phyloP scores from a whole-genome alignment of 1,140 invertebrate genomes.

The Danaus plexippus region DNA sequence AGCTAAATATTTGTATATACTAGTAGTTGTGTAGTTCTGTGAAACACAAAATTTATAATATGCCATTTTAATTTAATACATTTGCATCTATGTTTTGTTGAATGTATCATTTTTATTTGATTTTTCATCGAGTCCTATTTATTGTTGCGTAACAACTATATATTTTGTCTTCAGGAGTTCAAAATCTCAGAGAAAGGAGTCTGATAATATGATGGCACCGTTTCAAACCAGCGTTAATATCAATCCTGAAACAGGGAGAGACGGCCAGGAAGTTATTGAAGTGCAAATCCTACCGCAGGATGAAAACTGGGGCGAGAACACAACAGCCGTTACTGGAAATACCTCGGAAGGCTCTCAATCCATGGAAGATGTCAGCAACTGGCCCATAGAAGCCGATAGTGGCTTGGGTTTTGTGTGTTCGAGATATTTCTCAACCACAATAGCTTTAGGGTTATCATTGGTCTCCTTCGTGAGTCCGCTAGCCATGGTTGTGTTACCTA shows the following conservation, averaged over 20 bases:
- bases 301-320: constrained; percentile 99
- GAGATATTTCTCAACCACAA: constrained; percentile 82
- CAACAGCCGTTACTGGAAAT: constrained; percentile 96
- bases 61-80: no score
- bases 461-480: constrained; percentile 93
- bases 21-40: no score
- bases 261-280: constrained; percentile 88
- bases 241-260: constrained; percentile 76
- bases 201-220: constrained; percentile 75
- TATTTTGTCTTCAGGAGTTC: constrained; percentile 50
- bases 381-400: constrained; percentile 82
- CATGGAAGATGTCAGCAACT: constrained; percentile 89
- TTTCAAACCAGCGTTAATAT: constrained; percentile 87
- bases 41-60: no score
- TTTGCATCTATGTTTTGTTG: no score
- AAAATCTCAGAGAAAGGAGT: constrained; percentile 65
- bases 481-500: constrained; percentile 94
- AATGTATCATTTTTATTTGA: no score
- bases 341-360: constrained; percentile 96
- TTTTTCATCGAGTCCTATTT: no score
- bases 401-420: constrained; percentile 83
- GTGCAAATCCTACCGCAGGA: constrained; percentile 95
- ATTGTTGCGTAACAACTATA: no score
- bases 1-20: no score
- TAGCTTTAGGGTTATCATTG: constrained; percentile 83